These are phyloP conservation scores for Mylabris phalerata DNA, from an alignment of 1,140 invertebrate genomes.

Conservation along the genomic window DNA sequence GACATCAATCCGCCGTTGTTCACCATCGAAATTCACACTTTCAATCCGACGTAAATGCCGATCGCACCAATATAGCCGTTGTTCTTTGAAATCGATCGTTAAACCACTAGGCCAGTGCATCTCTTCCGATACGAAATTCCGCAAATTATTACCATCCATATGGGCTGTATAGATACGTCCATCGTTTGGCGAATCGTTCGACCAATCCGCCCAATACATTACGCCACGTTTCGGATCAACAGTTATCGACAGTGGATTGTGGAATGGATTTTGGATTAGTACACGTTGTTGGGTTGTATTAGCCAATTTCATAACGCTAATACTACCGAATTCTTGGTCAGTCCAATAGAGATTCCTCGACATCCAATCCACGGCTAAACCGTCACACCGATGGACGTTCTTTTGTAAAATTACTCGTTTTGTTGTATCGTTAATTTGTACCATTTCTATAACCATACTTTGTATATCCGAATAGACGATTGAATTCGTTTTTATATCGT, in stretches of 20 bases:
- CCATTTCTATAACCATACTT: conserved; percentile 36
- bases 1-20: conserved; percentile 55
- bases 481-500: conserved; percentile 53
- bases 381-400: conserved; percentile 60
- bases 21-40: conserved; percentile 65
- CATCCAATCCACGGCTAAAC: conserved; percentile 73
- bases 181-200: conserved; percentile 45
- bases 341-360: conserved; percentile 78
- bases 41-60: conserved; percentile 66
- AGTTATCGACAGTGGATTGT: conserved; percentile 58
- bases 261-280: conserved; percentile 48
- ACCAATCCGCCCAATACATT: conserved; percentile 80
- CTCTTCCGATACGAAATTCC: conserved; percentile 46
- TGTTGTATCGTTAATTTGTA: conserved; percentile 25
- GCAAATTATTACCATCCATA: conserved; percentile 71
- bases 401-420: conserved; percentile 22
- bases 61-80: conserved; percentile 72
- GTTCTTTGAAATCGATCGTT: conserved; percentile 69
- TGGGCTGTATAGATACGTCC: conserved; percentile 60
- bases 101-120: conserved; percentile 84
- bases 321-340: conserved; percentile 54
- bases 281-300: conserved; percentile 47
- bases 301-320: conserved; percentile 56
- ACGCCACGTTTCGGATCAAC: conserved; percentile 56
- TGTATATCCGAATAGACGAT: conserved; percentile 66